These are phyloP conservation scores for Atta texana DNA, from an alignment of 1,140 invertebrate species.

Conservation along the genomic window DNA sequence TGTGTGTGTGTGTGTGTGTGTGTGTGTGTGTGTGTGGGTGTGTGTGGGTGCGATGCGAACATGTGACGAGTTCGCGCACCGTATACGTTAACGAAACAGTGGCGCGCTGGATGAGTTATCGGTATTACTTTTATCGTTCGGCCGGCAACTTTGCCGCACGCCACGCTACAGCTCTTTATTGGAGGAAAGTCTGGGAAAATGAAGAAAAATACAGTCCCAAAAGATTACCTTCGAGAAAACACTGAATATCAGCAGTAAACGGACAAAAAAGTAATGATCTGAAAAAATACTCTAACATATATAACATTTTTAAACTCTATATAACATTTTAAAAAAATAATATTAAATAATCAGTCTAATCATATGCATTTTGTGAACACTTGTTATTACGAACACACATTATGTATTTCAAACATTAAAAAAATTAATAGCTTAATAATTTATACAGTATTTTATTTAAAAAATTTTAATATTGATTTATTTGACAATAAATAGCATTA, in stretches of 20 bases:
- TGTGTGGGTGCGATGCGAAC: not conserved
- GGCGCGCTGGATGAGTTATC: conserved; percentile 51
- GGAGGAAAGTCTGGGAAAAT: conserved; percentile 29
- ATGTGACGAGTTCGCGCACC: not conserved
- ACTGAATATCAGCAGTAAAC: conserved; percentile 9
- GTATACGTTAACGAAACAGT: conserved; percentile 55
- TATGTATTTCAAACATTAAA: not conserved
- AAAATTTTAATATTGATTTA: not conserved
- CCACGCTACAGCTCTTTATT: conserved; percentile 32
- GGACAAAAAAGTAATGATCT: not conserved
- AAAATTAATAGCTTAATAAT: not conserved
- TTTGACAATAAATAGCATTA: not conserved
- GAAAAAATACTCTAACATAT: conserved; percentile 13
- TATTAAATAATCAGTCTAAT: not conserved
- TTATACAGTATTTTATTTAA: not conserved
- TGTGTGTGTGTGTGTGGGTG: not conserved
- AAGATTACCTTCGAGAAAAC: conserved; percentile 28
- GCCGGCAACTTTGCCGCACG: conserved; percentile 25
- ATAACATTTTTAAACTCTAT: not conserved
- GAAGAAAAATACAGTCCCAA: conserved; percentile 37
- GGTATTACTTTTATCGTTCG: conserved; percentile 59
- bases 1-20: not conserved
- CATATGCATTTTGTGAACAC: not conserved
- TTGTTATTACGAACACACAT: not conserved
- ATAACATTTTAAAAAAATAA: not conserved